Conservation (phyloP, 2,797 vertebrate species). For the Microctenopoma lineatum region DNA sequence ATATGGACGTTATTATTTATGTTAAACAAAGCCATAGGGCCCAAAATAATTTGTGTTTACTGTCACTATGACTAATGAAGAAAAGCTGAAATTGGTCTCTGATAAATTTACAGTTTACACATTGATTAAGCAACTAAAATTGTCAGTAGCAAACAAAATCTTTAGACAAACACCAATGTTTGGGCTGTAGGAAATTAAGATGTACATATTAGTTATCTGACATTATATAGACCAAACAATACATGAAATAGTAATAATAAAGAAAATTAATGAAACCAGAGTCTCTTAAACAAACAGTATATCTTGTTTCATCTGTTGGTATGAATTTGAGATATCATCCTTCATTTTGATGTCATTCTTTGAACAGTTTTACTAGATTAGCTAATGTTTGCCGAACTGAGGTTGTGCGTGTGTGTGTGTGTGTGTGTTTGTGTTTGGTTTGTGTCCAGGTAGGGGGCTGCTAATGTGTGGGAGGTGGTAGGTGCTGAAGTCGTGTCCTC, state of each 20-base stretch:
- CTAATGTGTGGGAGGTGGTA: slow-evolving; percentile 65
- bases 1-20: too few species aligned
- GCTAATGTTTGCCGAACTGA: slow-evolving; percentile 41
- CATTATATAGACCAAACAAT: background rate
- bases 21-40: too few species aligned
- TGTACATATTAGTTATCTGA: background rate
- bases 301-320: too few species aligned
- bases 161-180: too few species aligned
- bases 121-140: background rate
- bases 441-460: slow-evolving; percentile 57
- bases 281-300: too few species aligned
- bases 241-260: too few species aligned
- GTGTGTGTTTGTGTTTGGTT: slow-evolving; percentile 16
- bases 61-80: too few species aligned
- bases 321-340: slow-evolving; percentile 1
- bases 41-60: too few species aligned
- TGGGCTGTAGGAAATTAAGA: background rate
- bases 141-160: background rate
- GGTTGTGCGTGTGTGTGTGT: slow-evolving; percentile 1
- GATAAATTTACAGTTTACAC: too few species aligned
- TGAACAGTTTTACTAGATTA: slow-evolving; percentile 17
- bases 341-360: slow-evolving; percentile 13
- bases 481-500: slow-evolving; percentile 66
- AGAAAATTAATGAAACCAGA: too few species aligned
- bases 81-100: too few species aligned